Base-by-base conservation (phyloP, 2,888 invertebrate genomes). In the Nomada ferruginata region DNA sequence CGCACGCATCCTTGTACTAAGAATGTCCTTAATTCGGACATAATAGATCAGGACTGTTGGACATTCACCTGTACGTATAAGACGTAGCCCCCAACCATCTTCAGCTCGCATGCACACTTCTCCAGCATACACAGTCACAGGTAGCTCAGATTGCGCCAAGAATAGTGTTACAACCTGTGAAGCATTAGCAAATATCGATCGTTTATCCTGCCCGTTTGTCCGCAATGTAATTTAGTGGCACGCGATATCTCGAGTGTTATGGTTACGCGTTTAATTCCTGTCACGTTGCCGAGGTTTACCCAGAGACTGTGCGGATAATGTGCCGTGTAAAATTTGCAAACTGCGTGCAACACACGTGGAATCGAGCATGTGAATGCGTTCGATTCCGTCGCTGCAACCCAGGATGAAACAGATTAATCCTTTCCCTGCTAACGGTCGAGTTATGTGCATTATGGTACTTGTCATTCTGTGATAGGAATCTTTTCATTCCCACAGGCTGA, bases 121-220 rank as follows among this genome's bases (percentile, higher is more conserved):
- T 10, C 29, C 18, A 18, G 18, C n/a, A 20, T 11, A 29, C 42
- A 60, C 15, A 47, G 15, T 52, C 29, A 13, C 23, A 3, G 15
- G 18, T 47, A 36, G 23, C 53, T 65, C 47, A 47, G 68, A 72
- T 78, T 68, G 53, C 42, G 20, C 64, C 69, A 69, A 73, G 73
- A 79, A 73, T 79, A 73, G 68, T 78, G 36, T 65, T 66, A 79
- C 53, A 59, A 57, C 36, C 59, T 64, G 65, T 57, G 29, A 20
- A 61, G 61, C 79, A 79, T 82, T 74, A 74, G 61, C 66, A 55
- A 66, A 74, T 79, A 82, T 82, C 74, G 81, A 82, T 79, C 81
- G 70, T 74, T 80, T 26, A 72, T 72, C 66, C 59, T 66, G 18
- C 3, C 7, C 36, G 44, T 29, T 18, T 47, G 26, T 64, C 59